A percentile compares a stretch with the other conserved stretches of the same genome.
These are phyloP conservation scores for Apodemus sylvaticus DNA, from an alignment of 2,113 vertebrate genomes.

Conservation along the genomic window DNA sequence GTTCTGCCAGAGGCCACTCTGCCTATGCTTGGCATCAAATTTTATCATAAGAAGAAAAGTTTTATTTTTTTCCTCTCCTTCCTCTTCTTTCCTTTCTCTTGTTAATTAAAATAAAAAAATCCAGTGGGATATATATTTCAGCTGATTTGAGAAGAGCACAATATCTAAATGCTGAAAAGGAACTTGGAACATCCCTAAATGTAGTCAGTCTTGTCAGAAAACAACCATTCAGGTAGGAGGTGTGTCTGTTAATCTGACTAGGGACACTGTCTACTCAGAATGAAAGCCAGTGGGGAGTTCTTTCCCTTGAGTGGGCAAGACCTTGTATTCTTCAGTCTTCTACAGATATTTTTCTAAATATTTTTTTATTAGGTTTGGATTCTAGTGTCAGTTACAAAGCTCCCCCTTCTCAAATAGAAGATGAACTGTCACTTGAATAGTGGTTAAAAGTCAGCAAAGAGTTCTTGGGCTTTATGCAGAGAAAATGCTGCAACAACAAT, in stretches of 20 bases:
- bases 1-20: neutral
- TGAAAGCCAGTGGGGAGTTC: neutral
- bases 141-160: neutral
- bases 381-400: slow-evolving; percentile 78
- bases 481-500: slow-evolving; percentile 21
- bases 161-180: neutral
- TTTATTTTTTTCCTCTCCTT: neutral
- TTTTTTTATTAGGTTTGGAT: slow-evolving; percentile 55
- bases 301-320: slow-evolving; percentile 58
- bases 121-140: neutral
- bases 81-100: neutral
- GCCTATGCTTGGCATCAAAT: neutral
- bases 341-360: slow-evolving; percentile 77
- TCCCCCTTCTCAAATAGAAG: slow-evolving; percentile 62
- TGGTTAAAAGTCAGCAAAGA: slow-evolving; percentile 69
- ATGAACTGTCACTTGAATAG: slow-evolving; percentile 66
- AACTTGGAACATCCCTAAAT: neutral
- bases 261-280: slow-evolving; percentile 65
- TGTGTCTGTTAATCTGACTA: slow-evolving; percentile 53
- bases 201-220: neutral
- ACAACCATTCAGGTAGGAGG: neutral
- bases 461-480: slow-evolving; percentile 49
- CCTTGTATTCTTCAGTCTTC: slow-evolving; percentile 66
- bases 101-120: neutral
- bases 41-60: neutral